Evolutionary conservation across 2,797 vertebrate species (phyloP).

Genomic region (Botia almorhae): DNA sequence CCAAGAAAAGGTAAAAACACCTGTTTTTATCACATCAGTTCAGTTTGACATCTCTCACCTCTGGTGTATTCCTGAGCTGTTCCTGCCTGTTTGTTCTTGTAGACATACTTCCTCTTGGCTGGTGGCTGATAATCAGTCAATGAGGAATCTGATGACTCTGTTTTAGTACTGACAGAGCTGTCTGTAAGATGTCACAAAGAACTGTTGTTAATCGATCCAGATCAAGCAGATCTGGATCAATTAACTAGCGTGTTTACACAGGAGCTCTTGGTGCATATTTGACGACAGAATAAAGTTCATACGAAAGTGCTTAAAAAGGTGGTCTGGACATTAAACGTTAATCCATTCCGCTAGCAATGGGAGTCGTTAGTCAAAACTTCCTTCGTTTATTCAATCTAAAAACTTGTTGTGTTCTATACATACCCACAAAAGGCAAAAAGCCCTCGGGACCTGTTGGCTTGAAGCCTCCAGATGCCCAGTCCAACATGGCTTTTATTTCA

Average conservation of each 20-base stretch:
- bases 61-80: constrained; percentile 47
- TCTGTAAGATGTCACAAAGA: constrained; percentile 38
- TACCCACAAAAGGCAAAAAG: constrained; percentile 60
- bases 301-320: not conserved
- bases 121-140: constrained; percentile 77
- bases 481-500: constrained; percentile 76
- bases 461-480: constrained; percentile 80
- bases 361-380: not conserved
- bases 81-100: constrained; percentile 61
- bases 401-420: not conserved
- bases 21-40: no score
- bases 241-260: not conserved
- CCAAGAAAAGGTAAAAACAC: not conserved
- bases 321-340: not conserved
- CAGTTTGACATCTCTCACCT: constrained; percentile 62
- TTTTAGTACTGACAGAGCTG: constrained; percentile 29
- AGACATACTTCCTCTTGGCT: constrained; percentile 74
- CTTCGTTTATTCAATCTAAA: no score
- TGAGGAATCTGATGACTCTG: constrained; percentile 62
- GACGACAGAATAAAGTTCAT: not conserved
- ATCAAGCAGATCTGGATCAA: not conserved
- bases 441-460: constrained; percentile 74
- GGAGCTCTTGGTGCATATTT: not conserved
- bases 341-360: not conserved
- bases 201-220: not conserved